Conservation (phyloP, 2,888 invertebrate genomes). For the Onthophagus sagittarius region DNA sequence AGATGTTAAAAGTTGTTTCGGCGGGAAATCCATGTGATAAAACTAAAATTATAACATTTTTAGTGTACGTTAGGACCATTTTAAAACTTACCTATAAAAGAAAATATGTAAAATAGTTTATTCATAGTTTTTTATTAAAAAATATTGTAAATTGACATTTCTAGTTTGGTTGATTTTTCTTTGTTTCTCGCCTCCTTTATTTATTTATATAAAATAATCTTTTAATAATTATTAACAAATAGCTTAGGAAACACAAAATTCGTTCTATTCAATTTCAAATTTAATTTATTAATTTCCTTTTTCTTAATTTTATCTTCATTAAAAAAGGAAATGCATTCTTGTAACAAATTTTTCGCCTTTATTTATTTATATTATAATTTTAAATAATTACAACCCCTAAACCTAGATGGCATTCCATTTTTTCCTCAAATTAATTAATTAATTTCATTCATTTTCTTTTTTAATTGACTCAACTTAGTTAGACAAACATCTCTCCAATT, state of each 20-base stretch:
- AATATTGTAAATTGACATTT: neutral
- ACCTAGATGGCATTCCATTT: too few relatives aligned
- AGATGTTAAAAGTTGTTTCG: neutral
- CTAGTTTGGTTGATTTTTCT: neutral
- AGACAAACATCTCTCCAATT: slow-evolving; percentile 81
- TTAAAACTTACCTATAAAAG: neutral
- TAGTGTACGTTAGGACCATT: neutral
- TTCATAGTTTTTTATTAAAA: neutral
- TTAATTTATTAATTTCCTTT: too few relatives aligned
- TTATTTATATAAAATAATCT: too few relatives aligned
- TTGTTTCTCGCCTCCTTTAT: neutral
- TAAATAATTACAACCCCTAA: too few relatives aligned
- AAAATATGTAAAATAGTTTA: neutral
- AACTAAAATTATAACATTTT: neutral
- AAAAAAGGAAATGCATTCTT: too few relatives aligned
- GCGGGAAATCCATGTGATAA: neutral
- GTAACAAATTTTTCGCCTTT: too few relatives aligned
- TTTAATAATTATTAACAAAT: too few relatives aligned
- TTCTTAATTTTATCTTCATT: too few relatives aligned
- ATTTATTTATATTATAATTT: too few relatives aligned
- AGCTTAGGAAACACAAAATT: too few relatives aligned
- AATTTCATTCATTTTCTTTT: slow-evolving; percentile 48
- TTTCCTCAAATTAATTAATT: too few relatives aligned
- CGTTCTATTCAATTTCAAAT: too few relatives aligned
- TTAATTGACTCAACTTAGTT: slow-evolving; percentile 73